Conservation (phyloP, 1,140 invertebrate species). For the Bemisia tabaci region DNA sequence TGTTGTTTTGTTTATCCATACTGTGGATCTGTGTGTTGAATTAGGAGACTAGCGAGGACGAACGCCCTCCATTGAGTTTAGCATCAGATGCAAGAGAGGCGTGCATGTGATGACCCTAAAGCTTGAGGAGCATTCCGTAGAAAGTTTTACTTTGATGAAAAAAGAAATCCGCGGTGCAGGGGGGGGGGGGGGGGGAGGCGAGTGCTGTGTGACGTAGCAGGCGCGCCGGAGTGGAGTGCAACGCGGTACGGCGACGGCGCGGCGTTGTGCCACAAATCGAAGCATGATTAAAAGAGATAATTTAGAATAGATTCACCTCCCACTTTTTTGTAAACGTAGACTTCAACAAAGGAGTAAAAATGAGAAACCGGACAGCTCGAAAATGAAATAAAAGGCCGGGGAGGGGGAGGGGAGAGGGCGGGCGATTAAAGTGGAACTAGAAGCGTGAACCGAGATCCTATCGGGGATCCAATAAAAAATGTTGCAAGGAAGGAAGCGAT, state of each 20-base stretch:
- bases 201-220: not conserved
- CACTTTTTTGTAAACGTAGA: not conserved
- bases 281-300: not conserved
- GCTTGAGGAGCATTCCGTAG: too few species aligned
- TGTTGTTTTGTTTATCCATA: too few species aligned
- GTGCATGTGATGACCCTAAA: too few species aligned
- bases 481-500: not conserved
- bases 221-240: too few species aligned
- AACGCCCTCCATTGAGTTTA: too few species aligned
- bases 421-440: slow-evolving; percentile 9
- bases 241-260: too few species aligned
- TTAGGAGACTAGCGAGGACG: too few species aligned
- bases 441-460: not conserved
- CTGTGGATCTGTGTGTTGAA: too few species aligned
- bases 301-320: not conserved
- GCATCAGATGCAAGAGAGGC: too few species aligned
- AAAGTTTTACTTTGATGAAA: too few species aligned
- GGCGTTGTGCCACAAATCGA: not conserved
- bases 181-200: too few species aligned
- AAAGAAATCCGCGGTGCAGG: too few species aligned
- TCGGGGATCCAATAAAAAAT: not conserved
- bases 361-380: not conserved
- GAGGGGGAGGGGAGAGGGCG: not conserved
- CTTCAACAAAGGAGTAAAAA: not conserved
- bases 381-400: not conserved